Percentiles rank a stretch among this genome's conserved stretches.
These are phyloP conservation scores for Drosophila differens DNA, from an alignment of 2,888 invertebrate genomes.

Conservation along the genomic window DNA sequence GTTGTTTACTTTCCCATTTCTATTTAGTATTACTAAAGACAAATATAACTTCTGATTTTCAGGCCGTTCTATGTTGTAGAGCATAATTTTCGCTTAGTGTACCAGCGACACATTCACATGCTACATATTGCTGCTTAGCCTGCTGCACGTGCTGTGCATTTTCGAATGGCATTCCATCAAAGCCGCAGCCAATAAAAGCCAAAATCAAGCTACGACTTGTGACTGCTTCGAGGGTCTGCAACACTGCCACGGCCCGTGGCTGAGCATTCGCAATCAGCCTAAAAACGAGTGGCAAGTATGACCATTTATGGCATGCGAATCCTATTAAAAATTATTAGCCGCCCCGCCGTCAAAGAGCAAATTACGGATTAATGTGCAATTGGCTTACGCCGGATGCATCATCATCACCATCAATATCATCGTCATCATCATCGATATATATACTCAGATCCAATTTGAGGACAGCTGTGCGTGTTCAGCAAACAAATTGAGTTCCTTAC, in stretches of 20 bases:
- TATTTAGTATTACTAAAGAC: background rate
- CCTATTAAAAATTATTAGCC: slow-evolving; percentile 79
- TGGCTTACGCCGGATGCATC: slow-evolving; percentile 43
- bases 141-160: slow-evolving; percentile 73
- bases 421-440: slow-evolving; percentile 4
- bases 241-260: background rate
- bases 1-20: background rate
- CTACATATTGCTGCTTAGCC: slow-evolving; percentile 1
- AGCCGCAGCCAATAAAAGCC: slow-evolving; percentile 36
- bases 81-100: background rate
- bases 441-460: slow-evolving; percentile 13
- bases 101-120: background rate
- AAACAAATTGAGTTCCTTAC: slow-evolving; percentile 40
- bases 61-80: background rate
- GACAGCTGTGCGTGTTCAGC: slow-evolving; percentile 59
- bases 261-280: slow-evolving; percentile 37
- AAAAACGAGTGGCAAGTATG: slow-evolving; percentile 68
- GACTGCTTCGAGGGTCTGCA: slow-evolving; percentile 15
- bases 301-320: slow-evolving; percentile 69
- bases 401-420: background rate
- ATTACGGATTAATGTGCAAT: slow-evolving; percentile 77
- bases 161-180: slow-evolving; percentile 67
- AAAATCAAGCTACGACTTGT: slow-evolving; percentile 19
- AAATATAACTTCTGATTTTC: background rate
- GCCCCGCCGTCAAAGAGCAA: slow-evolving; percentile 60